A percentile compares a stretch with the other conserved stretches of the same genome.
Evolutionary conservation across 1,140 invertebrate species (phyloP).

Genomic region (Ceratina japonica): DNA sequence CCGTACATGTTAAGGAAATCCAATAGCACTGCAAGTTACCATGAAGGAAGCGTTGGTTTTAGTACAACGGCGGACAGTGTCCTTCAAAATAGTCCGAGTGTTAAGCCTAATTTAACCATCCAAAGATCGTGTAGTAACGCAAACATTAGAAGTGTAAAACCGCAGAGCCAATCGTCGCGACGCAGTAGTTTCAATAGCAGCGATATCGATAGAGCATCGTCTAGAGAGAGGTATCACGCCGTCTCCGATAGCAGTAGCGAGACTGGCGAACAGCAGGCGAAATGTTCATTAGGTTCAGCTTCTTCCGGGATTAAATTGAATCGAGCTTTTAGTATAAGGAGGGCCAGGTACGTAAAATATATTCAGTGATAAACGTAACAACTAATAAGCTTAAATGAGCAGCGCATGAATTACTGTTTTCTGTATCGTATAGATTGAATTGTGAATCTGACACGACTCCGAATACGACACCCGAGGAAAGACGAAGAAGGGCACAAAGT

Average conservation of each 20-base stretch:
- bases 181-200: slow-evolving; percentile 69
- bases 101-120: slow-evolving; percentile 62
- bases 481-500: slow-evolving; percentile 63
- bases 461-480: slow-evolving; percentile 69
- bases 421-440: slow-evolving; percentile 54
- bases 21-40: slow-evolving; percentile 68
- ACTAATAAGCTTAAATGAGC: not conserved
- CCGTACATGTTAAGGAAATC: slow-evolving; percentile 72
- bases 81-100: slow-evolving; percentile 60
- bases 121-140: slow-evolving; percentile 70
- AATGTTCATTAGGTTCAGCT: slow-evolving; percentile 48
- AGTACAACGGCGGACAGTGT: slow-evolving; percentile 46
- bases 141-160: slow-evolving; percentile 66
- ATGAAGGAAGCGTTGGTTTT: slow-evolving; percentile 55
- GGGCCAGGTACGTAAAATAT: slow-evolving; percentile 56
- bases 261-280: slow-evolving; percentile 63
- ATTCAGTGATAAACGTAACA: too few relatives aligned
- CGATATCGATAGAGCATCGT: slow-evolving; percentile 54
- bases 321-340: slow-evolving; percentile 69
- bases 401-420: slow-evolving; percentile 18
- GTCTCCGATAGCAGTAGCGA: slow-evolving; percentile 70
- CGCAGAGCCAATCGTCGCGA: slow-evolving; percentile 56
- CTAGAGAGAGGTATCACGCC: slow-evolving; percentile 51
- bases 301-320: slow-evolving; percentile 71
- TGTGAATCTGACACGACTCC: slow-evolving; percentile 71